Evolutionary conservation across 2,888 invertebrate genomes (phyloP), one percentile per base, ranked within the genome.

Genomic region (Amorpha juglandis): DNA sequence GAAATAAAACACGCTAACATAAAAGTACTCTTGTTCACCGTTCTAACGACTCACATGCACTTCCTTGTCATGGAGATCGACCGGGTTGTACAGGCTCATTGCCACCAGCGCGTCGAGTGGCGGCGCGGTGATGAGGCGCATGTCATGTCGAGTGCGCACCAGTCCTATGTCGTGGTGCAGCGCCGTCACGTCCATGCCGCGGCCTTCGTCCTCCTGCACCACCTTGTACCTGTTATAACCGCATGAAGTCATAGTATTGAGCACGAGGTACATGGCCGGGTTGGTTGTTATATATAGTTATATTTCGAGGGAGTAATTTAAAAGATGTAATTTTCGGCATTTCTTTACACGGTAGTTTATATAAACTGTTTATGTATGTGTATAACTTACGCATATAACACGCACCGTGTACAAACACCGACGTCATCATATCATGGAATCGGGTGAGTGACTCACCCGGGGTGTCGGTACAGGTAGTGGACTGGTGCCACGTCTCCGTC

Each of bases 121-220:
- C 6, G 72, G 73, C 35, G 73, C 45, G 16, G 68, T 16, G 53
- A 62, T 64, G 16, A 88, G 79, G 47, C 0, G 16, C 84, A 90
- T 88, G 68, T 71, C 76, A 42, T 65, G 65, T 62, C 83, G 82
- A 70, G 89, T 85, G 67, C 87, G 84, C 75, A 90, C 83, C 74
- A 92, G 82, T 4, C 91, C 91, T 73, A 92, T 82, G 81, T 92
- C 92, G 81, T 91, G 85, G 71, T 87, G 86, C 74, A 92, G 85
- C 72, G 76, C 58, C 65, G 85, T 81, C 75, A 92, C 90, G 78
- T 92, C 91, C 70, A 71, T 1, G 21, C 88, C 90, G 65, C 74
- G 78, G 12, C 88, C 88, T 66, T 79, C 79, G 75, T 88, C 87
- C 72, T 80, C 72, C 68, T 86, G 79, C 70, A 78, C 70, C 70